phyloP scores from a whole-genome alignment of 2,797 vertebrate genomes.

The Brachyrhaphis roseni region DNA sequence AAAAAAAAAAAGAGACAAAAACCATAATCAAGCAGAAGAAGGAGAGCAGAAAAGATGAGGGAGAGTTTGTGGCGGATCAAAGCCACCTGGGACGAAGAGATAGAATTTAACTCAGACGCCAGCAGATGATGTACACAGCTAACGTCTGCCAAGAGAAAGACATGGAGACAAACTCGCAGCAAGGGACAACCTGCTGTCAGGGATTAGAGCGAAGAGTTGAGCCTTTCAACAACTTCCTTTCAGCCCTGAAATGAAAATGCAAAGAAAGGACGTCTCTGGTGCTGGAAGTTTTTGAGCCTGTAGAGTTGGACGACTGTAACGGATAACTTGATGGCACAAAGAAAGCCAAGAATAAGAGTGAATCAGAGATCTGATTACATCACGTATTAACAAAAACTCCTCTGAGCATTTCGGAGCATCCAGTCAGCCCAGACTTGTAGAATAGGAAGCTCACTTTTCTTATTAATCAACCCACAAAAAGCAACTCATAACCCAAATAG shows the following conservation, averaged over 20 bases:
- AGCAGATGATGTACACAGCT: conserved; percentile 75
- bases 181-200: conserved; percentile 60
- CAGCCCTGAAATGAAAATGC: conserved; percentile 47
- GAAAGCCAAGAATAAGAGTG: not conserved
- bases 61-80: conserved; percentile 62
- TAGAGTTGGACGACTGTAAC: conserved; percentile 17
- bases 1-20: conserved; percentile 17
- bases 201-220: conserved; percentile 68
- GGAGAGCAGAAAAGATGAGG: conserved; percentile 47
- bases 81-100: conserved; percentile 72
- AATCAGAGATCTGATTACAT: not conserved
- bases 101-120: conserved; percentile 74
- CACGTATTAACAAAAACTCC: not conserved
- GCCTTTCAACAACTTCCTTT: conserved; percentile 64
- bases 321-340: conserved; percentile 28
- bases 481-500: not conserved
- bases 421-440: not conserved
- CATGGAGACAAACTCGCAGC: conserved; percentile 57
- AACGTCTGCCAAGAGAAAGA: conserved; percentile 52
- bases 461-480: not conserved
- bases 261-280: conserved; percentile 31
- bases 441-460: not conserved
- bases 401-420: conserved; percentile 5
- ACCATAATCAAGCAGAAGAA: conserved; percentile 33
- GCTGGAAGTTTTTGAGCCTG: conserved; percentile 24